Base-by-base conservation (phyloP, 2,113 vertebrate species). In the Arvicanthis niloticus region DNA sequence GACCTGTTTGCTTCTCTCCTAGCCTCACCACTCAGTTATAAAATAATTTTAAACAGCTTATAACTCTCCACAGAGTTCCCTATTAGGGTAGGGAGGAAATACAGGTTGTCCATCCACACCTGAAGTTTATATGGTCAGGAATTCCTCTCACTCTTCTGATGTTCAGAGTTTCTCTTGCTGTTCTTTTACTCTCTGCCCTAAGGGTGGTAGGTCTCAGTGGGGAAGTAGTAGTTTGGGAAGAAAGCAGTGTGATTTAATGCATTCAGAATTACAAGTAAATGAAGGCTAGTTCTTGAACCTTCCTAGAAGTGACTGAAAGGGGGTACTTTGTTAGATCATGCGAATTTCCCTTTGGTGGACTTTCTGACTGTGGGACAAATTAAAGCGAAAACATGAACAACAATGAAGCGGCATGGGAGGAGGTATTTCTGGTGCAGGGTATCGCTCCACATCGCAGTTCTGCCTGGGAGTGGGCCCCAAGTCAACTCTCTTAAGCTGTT, bases 371-470 rank as follows among this genome's bases (percentile, higher is more conserved):
- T 87, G 80, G 37, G 72, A 68, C 80, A 93, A 90, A 80, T 86
- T 84, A 68, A 81, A 75, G 29, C 56, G 68, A 88, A 93, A 91
- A 95, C 56, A 68, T 15, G 31, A 90, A 42, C n/a, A 86, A 85
- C 78, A 95, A 62, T 93, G 58, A 48, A 62, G 42, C 68, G 53
- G 51, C 72, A 56, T 81, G 34, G 84, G 17, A 78, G 34, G 40
- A 90, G n/a, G 48, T 68, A 93, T 93, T 90, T 94, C 95, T 95
- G 86, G 56, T 81, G 86, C 48, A 87, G 48, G 3, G 34, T 75
- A 65, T 89, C 82, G 93, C 4, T 34, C 31, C 65, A 93, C 34
- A 67, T 29, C 31, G 40, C 73, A 90, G 29, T 93, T 7, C 37
- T 80, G 56, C 78, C 73, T 90, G 56, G 80, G 73, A 87, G 81